Conservation (phyloP, 2,113 vertebrate species). For the Catharus bicknelli region DNA sequence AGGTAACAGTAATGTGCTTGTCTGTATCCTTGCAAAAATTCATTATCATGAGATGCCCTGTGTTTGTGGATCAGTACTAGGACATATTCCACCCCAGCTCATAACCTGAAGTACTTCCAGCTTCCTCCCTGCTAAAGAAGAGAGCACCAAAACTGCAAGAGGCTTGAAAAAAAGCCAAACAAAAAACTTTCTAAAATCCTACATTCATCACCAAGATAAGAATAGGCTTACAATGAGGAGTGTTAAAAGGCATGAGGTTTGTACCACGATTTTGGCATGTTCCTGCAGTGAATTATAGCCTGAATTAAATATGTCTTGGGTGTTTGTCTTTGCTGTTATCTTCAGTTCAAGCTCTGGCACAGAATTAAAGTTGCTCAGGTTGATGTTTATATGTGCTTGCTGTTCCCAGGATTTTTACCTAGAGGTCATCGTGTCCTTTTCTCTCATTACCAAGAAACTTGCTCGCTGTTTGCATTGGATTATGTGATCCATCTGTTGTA, state of each 20-base stretch:
- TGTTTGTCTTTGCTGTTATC: constrained; percentile 41
- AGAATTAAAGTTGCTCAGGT: constrained; percentile 26
- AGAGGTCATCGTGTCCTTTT: constrained; percentile 60
- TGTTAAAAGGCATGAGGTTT: background rate
- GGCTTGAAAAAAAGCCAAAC: background rate
- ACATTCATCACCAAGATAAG: constrained; percentile 14
- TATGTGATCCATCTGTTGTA: constrained; percentile 51
- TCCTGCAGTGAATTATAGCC: background rate
- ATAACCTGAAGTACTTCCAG: constrained; percentile 23
- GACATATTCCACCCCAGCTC: background rate
- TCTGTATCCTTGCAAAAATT: background rate
- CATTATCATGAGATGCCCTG: background rate
- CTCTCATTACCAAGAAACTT: constrained; percentile 23
- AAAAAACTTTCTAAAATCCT: background rate
- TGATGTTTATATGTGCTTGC: constrained; percentile 50
- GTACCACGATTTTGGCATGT: background rate
- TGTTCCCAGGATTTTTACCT: constrained; percentile 59
- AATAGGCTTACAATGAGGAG: background rate
- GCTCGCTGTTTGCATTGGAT: constrained; percentile 2
- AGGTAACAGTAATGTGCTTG: background rate
- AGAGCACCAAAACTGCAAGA: background rate
- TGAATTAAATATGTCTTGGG: background rate
- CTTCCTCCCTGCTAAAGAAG: background rate
- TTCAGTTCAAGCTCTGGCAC: constrained; percentile 1
- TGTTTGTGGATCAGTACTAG: background rate